Conservation (phyloP, 1,140 invertebrate species). For the Aphis craccivora region DNA sequence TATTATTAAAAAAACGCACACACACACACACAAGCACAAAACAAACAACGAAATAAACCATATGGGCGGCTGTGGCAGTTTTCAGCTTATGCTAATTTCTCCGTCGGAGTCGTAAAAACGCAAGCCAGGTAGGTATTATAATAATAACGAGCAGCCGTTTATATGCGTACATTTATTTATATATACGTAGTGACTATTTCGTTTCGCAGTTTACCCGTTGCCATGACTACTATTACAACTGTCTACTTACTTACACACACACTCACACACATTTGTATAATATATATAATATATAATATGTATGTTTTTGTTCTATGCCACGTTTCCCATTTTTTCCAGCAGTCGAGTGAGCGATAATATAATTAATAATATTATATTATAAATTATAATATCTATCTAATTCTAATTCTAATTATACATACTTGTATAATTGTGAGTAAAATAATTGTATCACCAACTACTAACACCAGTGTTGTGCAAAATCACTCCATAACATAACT, state of each 20-base stretch:
- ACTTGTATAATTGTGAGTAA: neutral
- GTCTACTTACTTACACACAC: neutral
- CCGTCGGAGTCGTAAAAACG: neutral
- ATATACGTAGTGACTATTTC: neutral
- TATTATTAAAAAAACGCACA: neutral
- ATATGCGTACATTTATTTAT: neutral
- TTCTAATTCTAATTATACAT: neutral
- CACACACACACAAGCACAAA: neutral
- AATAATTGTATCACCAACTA: neutral
- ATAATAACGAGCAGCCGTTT: constrained; percentile 13
- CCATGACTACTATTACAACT: neutral
- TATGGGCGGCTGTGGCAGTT: constrained; percentile 13
- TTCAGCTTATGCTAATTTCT: constrained; percentile 39
- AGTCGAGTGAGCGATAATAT: neutral
- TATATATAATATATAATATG: neutral
- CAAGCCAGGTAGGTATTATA: constrained; percentile 9
- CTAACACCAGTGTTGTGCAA: no score
- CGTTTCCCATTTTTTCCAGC: neutral
- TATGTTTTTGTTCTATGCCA: neutral
- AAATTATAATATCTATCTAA: neutral
- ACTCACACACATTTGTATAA: neutral
- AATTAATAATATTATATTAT: neutral
- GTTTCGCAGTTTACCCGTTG: constrained; percentile 9
- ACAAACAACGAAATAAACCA: constrained; percentile 32
- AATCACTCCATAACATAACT: neutral